Base-by-base conservation (phyloP, 2,888 invertebrate genomes). In the Scelioninae gen. 2 region DNA sequence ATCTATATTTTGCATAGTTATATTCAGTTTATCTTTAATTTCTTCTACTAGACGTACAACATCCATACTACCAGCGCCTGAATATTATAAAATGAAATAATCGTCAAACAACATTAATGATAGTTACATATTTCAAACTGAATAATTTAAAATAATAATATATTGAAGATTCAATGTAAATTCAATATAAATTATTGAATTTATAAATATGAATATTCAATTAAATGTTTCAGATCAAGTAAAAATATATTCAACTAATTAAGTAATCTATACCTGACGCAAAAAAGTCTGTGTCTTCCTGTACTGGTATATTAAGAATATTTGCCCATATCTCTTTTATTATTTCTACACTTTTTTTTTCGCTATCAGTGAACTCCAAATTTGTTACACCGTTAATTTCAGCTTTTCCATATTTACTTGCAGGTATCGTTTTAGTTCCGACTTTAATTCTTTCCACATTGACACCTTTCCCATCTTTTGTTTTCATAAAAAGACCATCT, bases 1-100 rank as follows among this genome's bases (percentile, higher is more conserved):
- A 78, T 96, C 94, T 81, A 95, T 96, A 82, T 96, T 96, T 81
- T 94, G 92, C 7, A 98, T 83, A 52, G 92, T 91, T 0, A 96
- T 86, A 74, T 90, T 90, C 6, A 93, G 90, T 31, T 92, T 88
- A 74, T 96, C 95, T 83, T 95, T 95, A 0, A 97, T 90, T 87
- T 98, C 97, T 87, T 98, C 98, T 0, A 98, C 93, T 53, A 98
- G 85, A 79, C 95, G 88, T 0, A 97, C 96, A 1, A 98, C 97
- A 85, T 98, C 98, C 96, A 98, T 98, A 5, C 97, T 97, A 0
- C 96, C 96, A n/a, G 96, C 98, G 9, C 86, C 85, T 85, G 70
- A 90, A 4, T 96, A 25, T 25, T 25, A 4, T 25, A 25, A 25
- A 4, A 6, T 25, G 3, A 4, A 25, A 25, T 25, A 25, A 25